phyloP scores from a whole-genome alignment of 2,888 invertebrate genomes.

The Polietes domitor region DNA sequence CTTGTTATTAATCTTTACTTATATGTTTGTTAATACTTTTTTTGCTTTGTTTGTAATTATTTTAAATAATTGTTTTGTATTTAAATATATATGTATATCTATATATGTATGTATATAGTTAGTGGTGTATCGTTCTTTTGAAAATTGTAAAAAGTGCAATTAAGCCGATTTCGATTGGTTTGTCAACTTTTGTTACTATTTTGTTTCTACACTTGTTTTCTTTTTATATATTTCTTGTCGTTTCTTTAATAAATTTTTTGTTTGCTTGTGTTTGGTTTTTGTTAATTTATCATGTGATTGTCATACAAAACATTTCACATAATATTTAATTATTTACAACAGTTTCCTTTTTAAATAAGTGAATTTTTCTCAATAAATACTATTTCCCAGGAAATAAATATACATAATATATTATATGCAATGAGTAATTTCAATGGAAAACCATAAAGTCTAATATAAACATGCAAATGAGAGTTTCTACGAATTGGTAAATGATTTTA shows the following conservation, averaged over 20 bases:
- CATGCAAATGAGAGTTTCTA: neutral
- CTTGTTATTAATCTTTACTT: constrained; percentile 3
- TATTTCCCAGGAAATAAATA: neutral
- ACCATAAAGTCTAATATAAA: neutral
- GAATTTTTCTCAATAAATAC: constrained; percentile 35
- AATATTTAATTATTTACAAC: constrained; percentile 79
- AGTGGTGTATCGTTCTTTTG: constrained; percentile 37
- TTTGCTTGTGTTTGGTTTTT: constrained; percentile 56
- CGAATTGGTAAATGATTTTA: neutral
- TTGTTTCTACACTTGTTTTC: constrained; percentile 58
- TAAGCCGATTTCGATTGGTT: constrained; percentile 17
- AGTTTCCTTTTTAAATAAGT: constrained; percentile 23
- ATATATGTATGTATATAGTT: constrained; percentile 22
- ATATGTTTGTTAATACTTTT: constrained; percentile 43
- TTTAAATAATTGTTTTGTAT: constrained; percentile 49
- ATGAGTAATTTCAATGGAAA: neutral
- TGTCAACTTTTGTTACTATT: constrained; percentile 53
- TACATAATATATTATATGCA: constrained; percentile 50
- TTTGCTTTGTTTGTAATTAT: constrained; percentile 50
- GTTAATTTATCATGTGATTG: constrained; percentile 80
- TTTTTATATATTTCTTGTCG: constrained; percentile 42
- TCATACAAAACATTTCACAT: constrained; percentile 82
- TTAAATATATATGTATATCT: constrained; percentile 3
- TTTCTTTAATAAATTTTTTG: constrained; percentile 49
- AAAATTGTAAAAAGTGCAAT: constrained; percentile 63